Base-by-base conservation (phyloP, 2,888 invertebrate genomes). In the Venustoraphidia nigricollis region DNA sequence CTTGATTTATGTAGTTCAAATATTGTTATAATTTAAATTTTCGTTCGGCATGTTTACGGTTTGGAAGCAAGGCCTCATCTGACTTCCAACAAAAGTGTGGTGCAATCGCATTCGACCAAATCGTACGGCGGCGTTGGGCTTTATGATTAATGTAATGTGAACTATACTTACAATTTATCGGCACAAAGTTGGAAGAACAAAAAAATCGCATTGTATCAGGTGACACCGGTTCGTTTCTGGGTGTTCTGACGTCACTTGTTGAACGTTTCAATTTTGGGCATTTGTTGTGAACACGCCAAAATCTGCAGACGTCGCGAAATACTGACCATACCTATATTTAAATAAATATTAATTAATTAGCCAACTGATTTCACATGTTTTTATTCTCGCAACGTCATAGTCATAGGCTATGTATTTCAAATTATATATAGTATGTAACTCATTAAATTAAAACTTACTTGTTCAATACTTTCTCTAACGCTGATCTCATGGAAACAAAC, bases 401-500 rank as follows among this genome's bases (percentile, higher is more conserved):
- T n/a, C n/a, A n/a, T n/a, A n/a, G n/a, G n/a, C n/a, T n/a, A n/a
- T n/a, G n/a, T n/a, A n/a, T n/a, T 17, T 17, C 17, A 17, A 17
- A 17, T 17, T 17, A 17, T 17, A 17, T 4, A 17, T 3, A 17
- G 13, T 40, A 14, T 11, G 47, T 11, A 34, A 27, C 13, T 17
- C 14, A 41, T 38, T 14, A 35, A 38, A 8, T 45, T 41, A 27
- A 14, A 44, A 53, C 59, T 59, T 61, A 79, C 88, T 73, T 86
- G 84, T 51, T 89, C 88, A 46, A 84, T 79, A 60, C 83, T 86
- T 64, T 90, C 89, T 49, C 87, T 69, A 5, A 86, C 87, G 1
- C 88, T 89, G 51, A 90, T 85, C 67, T 89, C 89, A 62, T 88
- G 85, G 59, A 89, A 90, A 57, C 83, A 83, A 13, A 82, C 81